Evolutionary conservation across 2,113 vertebrate genomes (phyloP).

Genomic region (Sapajus apella): DNA sequence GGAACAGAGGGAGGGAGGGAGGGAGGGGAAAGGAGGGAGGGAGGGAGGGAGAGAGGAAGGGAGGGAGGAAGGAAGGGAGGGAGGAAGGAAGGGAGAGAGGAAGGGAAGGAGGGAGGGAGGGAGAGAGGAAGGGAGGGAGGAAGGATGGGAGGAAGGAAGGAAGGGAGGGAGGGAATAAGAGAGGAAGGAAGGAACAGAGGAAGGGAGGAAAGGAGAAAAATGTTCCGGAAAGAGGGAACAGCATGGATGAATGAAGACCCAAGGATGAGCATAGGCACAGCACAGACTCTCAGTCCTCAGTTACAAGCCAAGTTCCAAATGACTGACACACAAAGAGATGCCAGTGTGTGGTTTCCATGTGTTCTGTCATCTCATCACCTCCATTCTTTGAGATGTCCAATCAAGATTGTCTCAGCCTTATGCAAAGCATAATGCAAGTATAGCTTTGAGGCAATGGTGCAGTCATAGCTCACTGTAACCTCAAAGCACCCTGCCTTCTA

Average conservation of each 20-base stretch:
- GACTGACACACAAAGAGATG: not conserved
- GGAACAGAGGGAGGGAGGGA: no score
- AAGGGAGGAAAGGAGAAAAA: no score
- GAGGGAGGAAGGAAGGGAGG: no score
- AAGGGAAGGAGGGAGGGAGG: no score
- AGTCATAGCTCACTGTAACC: no score
- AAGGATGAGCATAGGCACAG: not conserved
- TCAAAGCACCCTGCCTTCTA: not conserved
- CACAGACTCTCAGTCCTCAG: not conserved
- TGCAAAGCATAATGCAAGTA: not conserved
- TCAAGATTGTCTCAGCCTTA: not conserved
- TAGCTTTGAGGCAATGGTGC: not conserved
- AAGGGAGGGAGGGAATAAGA: no score
- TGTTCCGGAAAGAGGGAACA: not conserved
- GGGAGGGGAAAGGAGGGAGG: fast-evolving
- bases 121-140: fast-evolving
- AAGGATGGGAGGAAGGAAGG: fast-evolving
- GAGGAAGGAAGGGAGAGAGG: fast-evolving
- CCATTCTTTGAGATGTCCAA: not conserved
- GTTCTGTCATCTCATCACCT: not conserved
- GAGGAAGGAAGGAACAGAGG: no score
- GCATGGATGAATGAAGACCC: not conserved
- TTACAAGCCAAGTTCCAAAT: no score
- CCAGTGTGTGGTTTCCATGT: no score
- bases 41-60: no score